phyloP scores from a whole-genome alignment of 2,888 invertebrate species.

The Glaucopsyche alexis region DNA sequence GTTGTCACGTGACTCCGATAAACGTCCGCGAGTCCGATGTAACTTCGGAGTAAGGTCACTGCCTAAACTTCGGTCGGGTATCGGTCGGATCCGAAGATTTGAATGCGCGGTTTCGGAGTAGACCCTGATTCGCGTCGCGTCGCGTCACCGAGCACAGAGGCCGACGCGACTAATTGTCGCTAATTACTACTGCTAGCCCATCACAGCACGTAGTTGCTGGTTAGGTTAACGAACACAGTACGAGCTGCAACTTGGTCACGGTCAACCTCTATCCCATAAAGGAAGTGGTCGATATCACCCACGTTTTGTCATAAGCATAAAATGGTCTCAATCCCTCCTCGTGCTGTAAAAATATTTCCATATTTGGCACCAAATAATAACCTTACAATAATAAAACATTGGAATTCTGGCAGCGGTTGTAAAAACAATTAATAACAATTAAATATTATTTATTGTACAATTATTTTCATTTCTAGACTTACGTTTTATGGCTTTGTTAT shows the following conservation, averaged over 20 bases:
- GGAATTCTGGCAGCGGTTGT: not conserved
- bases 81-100: too few relatives aligned
- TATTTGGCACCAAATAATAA: not conserved
- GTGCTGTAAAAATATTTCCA: not conserved
- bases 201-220: not conserved
- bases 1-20: too few relatives aligned
- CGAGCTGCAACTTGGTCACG: too few relatives aligned
- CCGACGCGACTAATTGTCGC: not conserved
- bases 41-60: too few relatives aligned
- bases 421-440: not conserved
- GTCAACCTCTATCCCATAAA: too few relatives aligned
- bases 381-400: not conserved
- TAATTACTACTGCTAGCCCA: not conserved
- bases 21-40: too few relatives aligned
- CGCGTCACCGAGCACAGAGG: slow-evolving; percentile 1
- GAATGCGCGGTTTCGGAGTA: too few relatives aligned
- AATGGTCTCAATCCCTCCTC: not conserved
- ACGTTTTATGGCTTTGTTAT: not conserved
- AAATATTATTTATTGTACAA: not conserved
- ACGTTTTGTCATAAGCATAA: not conserved
- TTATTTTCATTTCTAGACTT: not conserved
- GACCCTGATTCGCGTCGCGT: not conserved
- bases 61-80: too few relatives aligned
- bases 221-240: too few relatives aligned
- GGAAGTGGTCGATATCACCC: too few relatives aligned